Evolutionary conservation across 2,797 vertebrate species (phyloP).

Genomic region (Chloroceryle inda): DNA sequence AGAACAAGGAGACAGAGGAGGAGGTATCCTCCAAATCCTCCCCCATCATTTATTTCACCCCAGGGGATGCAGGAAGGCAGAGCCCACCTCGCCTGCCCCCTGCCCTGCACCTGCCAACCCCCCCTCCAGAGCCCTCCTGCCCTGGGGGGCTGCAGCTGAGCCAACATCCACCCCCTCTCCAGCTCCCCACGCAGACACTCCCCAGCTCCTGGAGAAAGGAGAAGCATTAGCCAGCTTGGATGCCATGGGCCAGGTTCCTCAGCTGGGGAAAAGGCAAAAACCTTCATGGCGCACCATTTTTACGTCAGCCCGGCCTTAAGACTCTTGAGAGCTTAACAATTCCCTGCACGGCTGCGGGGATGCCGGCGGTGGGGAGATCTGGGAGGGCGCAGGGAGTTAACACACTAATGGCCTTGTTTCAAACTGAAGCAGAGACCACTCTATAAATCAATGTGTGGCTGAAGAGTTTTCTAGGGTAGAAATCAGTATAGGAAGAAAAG

Average conservation of each 20-base stretch:
- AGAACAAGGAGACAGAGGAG: neutral
- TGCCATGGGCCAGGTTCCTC: neutral
- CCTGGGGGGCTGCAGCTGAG: neutral
- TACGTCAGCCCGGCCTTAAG: neutral
- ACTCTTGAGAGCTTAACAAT: neutral
- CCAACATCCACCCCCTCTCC: neutral
- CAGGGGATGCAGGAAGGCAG: neutral
- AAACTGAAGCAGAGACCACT: neutral
- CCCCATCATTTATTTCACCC: neutral
- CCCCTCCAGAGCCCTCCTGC: neutral
- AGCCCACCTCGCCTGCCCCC: neutral
- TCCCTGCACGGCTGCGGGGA: neutral
- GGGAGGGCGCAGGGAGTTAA: neutral
- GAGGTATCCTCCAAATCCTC: neutral
- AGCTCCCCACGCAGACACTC: neutral
- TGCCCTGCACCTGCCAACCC: neutral
- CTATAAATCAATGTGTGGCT: neutral
- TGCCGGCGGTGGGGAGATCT: neutral
- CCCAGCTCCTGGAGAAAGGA: neutral
- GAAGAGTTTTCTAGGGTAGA: neutral
- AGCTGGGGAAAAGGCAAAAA: neutral
- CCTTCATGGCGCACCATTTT: neutral
- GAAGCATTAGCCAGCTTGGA: neutral
- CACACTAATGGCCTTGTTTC: neutral
- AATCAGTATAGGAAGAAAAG: neutral